Conservation (phyloP, 2,797 vertebrate species). For the Momotus momota region DNA sequence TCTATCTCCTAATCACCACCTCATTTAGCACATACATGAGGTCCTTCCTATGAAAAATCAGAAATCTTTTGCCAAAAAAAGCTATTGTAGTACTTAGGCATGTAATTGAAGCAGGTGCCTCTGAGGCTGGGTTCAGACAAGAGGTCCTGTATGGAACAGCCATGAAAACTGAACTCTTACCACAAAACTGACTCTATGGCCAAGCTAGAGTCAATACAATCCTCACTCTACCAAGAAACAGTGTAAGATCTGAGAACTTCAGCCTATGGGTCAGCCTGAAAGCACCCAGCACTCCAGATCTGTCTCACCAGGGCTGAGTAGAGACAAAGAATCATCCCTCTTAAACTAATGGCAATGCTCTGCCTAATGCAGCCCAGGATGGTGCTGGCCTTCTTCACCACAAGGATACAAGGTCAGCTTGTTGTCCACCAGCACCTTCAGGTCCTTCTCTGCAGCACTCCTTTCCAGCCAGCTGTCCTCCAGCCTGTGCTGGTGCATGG, state of each 20-base stretch:
- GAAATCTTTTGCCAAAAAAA: background rate
- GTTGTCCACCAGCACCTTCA: background rate
- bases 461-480: background rate
- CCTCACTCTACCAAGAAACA: background rate
- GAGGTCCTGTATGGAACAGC: background rate
- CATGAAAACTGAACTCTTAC: background rate
- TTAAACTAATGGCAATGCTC: background rate
- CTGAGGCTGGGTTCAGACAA: background rate
- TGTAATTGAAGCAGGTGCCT: background rate
- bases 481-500: background rate
- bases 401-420: background rate
- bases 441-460: background rate
- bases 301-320: background rate
- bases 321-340: background rate
- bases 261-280: background rate
- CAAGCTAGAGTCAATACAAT: background rate
- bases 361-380: background rate
- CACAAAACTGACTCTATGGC: background rate
- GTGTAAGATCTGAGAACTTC: background rate
- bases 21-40: background rate
- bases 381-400: background rate
- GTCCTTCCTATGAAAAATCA: background rate
- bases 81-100: background rate
- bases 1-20: background rate
- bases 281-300: background rate